A percentile compares a stretch with the other conserved stretches of the same genome.
phyloP scores from a whole-genome alignment of 2,797 vertebrate species.

The Ficedula albicollis region DNA sequence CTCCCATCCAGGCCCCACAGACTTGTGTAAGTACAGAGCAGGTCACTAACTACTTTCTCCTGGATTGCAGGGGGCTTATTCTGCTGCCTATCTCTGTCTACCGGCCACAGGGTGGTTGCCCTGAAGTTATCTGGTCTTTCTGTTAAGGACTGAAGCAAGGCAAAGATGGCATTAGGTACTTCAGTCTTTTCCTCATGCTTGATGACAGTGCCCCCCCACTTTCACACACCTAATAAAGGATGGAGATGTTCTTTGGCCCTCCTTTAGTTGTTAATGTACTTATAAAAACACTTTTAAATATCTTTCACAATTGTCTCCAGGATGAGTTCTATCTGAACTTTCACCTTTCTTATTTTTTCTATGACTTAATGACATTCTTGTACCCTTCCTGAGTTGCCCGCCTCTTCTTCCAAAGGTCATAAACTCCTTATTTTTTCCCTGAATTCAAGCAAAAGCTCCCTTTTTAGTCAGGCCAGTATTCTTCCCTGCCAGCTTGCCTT shows the following conservation, averaged over 20 bases:
- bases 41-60: not conserved
- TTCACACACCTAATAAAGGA: not conserved
- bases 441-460: not conserved
- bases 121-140: not conserved
- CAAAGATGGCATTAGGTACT: not conserved
- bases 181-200: not conserved
- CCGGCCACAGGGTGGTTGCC: not conserved
- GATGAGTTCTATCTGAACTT: not conserved
- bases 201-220: rapidly evolving
- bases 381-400: not conserved
- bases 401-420: not conserved
- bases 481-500: not conserved
- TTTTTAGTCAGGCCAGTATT: not conserved
- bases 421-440: not conserved
- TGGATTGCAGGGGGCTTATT: not conserved
- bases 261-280: not conserved
- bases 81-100: not conserved
- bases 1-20: not conserved
- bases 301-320: not conserved
- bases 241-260: not conserved
- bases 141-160: not conserved
- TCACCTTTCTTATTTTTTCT: not conserved
- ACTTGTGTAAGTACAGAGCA: not conserved
- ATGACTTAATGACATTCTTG: not conserved
- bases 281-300: not conserved